Evolutionary conservation across 2,113 vertebrate genomes (phyloP).

Genomic region (Bubo scandiacus): DNA sequence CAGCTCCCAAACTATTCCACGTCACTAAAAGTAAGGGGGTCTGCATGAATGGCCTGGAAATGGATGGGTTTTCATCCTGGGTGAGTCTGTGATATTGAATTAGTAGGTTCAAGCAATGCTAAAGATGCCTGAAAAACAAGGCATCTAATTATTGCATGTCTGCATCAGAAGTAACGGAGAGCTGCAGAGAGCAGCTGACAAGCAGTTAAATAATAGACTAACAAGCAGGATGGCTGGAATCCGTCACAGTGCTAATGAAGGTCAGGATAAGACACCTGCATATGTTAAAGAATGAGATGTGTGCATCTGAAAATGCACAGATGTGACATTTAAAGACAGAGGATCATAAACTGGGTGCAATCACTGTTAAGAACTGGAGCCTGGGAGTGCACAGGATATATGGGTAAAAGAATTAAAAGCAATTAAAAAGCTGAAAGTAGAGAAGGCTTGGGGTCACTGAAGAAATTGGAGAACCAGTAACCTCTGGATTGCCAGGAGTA

Average conservation of each 20-base stretch:
- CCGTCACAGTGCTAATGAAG: slow-evolving; percentile 31
- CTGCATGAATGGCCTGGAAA: neutral
- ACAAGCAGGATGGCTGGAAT: slow-evolving; percentile 42
- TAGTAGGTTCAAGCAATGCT: neutral
- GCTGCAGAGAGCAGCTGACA: slow-evolving; percentile 23
- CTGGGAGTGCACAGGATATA: neutral
- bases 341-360: neutral
- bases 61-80: neutral
- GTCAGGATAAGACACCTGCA: slow-evolving; percentile 29
- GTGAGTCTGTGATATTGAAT: neutral
- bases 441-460: neutral
- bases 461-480: neutral
- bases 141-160: slow-evolving; percentile 19
- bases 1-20: neutral
- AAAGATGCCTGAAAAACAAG: slow-evolving; percentile 12
- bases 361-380: neutral
- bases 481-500: neutral
- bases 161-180: neutral
- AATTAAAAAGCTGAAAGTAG: neutral
- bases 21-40: neutral
- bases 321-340: neutral
- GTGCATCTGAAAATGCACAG: slow-evolving; percentile 10
- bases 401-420: neutral
- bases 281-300: neutral
- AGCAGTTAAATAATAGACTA: slow-evolving; percentile 37